These are phyloP conservation scores for Cromileptes altivelis DNA, from an alignment of 2,113 vertebrate species.

Conservation along the genomic window DNA sequence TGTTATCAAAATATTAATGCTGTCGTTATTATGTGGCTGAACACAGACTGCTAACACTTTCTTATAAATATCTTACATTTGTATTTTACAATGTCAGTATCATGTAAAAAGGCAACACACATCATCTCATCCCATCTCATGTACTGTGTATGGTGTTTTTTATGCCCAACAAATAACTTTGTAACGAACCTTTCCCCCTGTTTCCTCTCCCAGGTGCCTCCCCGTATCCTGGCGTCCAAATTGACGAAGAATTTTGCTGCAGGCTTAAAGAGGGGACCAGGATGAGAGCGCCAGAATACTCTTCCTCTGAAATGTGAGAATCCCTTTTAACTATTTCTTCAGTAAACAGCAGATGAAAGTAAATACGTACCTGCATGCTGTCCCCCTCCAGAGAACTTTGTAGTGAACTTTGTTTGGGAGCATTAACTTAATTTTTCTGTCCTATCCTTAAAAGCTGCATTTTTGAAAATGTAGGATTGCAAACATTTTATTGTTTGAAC, in stretches of 20 bases:
- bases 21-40: neutral
- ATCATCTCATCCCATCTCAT: neutral
- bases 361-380: neutral
- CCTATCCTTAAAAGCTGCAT: neutral
- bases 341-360: neutral
- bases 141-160: neutral
- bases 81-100: neutral
- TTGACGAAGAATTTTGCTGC: conserved; percentile 95
- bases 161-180: neutral
- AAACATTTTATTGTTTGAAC: neutral
- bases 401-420: neutral
- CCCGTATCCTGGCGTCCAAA: conserved; percentile 94
- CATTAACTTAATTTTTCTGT: neutral
- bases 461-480: neutral
- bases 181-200: conserved; percentile 27
- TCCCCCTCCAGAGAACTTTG: neutral
- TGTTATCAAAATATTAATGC: neutral
- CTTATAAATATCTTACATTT: neutral
- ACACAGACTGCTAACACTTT: neutral
- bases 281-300: conserved; percentile 94
- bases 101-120: neutral
- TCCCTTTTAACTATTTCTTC: neutral
- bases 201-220: conserved; percentile 87
- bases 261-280: conserved; percentile 93
- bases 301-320: conserved; percentile 93